Evolutionary conservation across 92 coral and sea anemone genomes (phyloP).

Genomic region (Bergia puertoricense): DNA sequence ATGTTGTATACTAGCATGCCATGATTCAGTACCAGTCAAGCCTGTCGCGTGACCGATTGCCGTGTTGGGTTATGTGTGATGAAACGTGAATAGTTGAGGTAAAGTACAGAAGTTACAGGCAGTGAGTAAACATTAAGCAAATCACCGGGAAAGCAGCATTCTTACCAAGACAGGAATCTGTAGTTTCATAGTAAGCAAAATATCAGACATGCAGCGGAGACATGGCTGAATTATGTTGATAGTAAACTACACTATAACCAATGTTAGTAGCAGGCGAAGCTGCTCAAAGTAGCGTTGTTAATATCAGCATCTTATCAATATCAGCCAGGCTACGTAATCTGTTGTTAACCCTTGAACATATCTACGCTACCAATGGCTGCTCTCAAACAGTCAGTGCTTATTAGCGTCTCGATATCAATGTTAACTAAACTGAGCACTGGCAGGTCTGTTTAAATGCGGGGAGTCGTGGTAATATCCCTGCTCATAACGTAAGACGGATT

Average conservation of each 20-base stretch:
- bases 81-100: not conserved
- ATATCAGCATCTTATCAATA: too few species aligned
- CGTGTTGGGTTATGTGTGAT: not conserved
- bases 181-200: not conserved
- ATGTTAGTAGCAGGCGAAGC: not conserved
- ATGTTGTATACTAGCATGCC: too few species aligned
- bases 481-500: too few species aligned
- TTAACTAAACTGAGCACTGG: not conserved
- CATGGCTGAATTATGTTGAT: too few species aligned
- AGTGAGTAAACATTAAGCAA: not conserved
- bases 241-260: not conserved
- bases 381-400: not conserved
- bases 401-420: not conserved
- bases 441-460: not conserved
- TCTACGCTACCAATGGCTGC: not conserved
- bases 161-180: slow-evolving; percentile 22
- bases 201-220: too few species aligned
- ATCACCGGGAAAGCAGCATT: slow-evolving; percentile 30
- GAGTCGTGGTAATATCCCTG: too few species aligned
- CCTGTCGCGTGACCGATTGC: not conserved
- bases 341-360: not conserved
- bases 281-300: not conserved
- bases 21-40: not conserved
- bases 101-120: not conserved
- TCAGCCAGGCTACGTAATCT: not conserved